Evolutionary conservation across 1,140 invertebrate species (phyloP).

Genomic region (Triops cancriformis): DNA sequence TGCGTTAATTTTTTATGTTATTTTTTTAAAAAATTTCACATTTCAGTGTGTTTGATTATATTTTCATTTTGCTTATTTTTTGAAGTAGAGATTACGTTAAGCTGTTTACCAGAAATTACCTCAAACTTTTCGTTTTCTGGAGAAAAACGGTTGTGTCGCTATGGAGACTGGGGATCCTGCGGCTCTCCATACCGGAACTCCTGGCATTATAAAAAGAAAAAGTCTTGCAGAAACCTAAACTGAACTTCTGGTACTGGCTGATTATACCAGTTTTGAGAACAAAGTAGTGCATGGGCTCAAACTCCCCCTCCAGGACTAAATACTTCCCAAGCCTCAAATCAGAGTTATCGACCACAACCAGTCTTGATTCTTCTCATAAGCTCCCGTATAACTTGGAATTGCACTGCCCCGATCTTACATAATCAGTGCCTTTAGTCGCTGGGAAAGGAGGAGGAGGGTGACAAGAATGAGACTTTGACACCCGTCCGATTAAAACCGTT

Average conservation of each 20-base stretch:
- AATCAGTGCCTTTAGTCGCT: not conserved
- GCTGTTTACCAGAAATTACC: too few species aligned
- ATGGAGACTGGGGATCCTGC: not conserved
- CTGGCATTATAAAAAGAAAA: not conserved
- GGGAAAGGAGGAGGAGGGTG: not conserved
- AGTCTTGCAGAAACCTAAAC: not conserved
- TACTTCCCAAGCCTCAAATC: not conserved
- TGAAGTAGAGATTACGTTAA: too few species aligned
- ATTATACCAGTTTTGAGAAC: not conserved
- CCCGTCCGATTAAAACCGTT: not conserved
- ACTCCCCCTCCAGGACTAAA: not conserved
- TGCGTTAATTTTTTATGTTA: too few species aligned
- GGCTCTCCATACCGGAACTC: not conserved
- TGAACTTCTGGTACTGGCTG: not conserved
- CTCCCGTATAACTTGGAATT: too few species aligned
- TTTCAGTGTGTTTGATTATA: too few species aligned
- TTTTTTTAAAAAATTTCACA: too few species aligned
- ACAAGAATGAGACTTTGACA: not conserved
- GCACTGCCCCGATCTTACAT: too few species aligned
- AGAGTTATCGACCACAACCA: too few species aligned
- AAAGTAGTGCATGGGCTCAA: not conserved
- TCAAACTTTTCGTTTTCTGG: too few species aligned
- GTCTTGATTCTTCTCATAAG: too few species aligned
- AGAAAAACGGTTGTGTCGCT: not conserved
- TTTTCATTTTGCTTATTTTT: too few species aligned